Conservation (phyloP, 2,113 vertebrate genomes). For the Thalassarche chlororhynchos region DNA sequence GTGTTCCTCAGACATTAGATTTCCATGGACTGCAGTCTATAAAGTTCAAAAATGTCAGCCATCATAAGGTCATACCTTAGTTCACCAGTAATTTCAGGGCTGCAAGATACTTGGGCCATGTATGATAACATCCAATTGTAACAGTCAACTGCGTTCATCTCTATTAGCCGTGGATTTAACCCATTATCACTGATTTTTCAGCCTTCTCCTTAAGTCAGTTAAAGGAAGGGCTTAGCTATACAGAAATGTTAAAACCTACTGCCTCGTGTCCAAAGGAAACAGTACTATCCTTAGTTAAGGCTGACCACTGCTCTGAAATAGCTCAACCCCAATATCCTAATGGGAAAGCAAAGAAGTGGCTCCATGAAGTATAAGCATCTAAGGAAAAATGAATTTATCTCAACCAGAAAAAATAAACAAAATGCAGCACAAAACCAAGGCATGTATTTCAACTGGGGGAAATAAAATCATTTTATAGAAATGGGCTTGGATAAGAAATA, state of each 20-base stretch:
- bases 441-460: neutral
- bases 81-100: neutral
- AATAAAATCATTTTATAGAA: neutral
- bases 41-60: neutral
- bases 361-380: neutral
- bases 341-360: neutral
- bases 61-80: neutral
- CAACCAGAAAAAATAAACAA: neutral
- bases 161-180: neutral
- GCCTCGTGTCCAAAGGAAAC: rapidly evolving
- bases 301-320: neutral
- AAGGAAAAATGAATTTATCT: neutral
- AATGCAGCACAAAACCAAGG: neutral
- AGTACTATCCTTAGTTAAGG: neutral
- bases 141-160: neutral
- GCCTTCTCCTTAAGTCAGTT: neutral
- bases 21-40: neutral
- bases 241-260: neutral
- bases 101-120: neutral
- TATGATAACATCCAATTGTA: neutral
- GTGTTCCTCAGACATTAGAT: neutral
- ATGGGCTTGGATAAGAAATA: neutral
- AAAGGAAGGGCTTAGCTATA: neutral
- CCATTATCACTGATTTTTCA: neutral
- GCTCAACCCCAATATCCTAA: neutral